Evolutionary conservation across 2,888 invertebrate genomes (phyloP).

Genomic region (Drosophila trichaetosa): DNA sequence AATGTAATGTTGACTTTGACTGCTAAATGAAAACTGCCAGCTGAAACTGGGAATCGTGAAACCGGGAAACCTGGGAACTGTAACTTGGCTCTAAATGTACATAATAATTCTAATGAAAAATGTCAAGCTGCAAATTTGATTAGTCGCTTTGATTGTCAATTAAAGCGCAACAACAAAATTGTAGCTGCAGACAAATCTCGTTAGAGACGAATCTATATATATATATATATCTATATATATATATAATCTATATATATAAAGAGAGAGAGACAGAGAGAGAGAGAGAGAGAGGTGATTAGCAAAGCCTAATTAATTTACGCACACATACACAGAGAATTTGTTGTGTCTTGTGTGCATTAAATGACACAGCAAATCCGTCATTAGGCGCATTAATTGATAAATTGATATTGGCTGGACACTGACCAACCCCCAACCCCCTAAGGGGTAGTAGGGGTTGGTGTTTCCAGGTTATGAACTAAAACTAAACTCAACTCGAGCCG

Average conservation of each 20-base stretch:
- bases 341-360: conserved; percentile 62
- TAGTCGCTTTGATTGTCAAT: conserved; percentile 77
- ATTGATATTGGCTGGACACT: conserved; percentile 70
- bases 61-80: conserved; percentile 13
- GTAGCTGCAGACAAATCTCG: conserved; percentile 45
- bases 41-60: not conserved
- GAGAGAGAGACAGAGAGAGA: no score
- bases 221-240: conserved; percentile 27
- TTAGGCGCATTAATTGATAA: conserved; percentile 76
- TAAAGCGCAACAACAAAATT: conserved; percentile 73
- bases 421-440: not conserved
- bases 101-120: conserved; percentile 78
- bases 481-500: conserved; percentile 19
- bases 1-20: conserved; percentile 58
- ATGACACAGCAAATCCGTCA: conserved; percentile 77
- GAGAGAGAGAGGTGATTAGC: conserved; percentile 53
- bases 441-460: conserved; percentile 1
- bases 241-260: conserved; percentile 20
- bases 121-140: conserved; percentile 77
- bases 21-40: not conserved
- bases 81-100: conserved; percentile 63
- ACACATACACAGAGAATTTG: conserved; percentile 19
- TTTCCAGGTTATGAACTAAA: conserved; percentile 38
- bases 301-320: conserved; percentile 73
- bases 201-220: conserved; percentile 24